Conservation (phyloP, 2,113 vertebrate species). For the Chamaea fasciata region DNA sequence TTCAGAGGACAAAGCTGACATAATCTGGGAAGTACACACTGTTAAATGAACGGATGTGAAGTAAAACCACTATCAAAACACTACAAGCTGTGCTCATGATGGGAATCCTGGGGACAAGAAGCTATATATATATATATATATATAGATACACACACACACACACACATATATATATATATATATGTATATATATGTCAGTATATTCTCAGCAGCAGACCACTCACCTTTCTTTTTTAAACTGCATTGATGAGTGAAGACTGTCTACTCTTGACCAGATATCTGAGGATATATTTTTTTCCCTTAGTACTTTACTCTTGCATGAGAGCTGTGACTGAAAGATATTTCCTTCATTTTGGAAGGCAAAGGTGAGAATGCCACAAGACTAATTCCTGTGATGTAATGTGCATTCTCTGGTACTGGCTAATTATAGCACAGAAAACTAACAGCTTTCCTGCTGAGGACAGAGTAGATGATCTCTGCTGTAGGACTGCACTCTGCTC, state of each 20-base stretch:
- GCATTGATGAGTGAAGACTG: not conserved
- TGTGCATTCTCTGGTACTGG: not conserved
- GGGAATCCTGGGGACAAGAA: not conserved
- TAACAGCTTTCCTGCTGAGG: not conserved
- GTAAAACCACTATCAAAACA: not conserved
- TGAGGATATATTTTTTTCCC: not conserved
- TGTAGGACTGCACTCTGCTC: not conserved
- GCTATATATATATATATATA: not conserved
- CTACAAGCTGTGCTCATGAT: not conserved
- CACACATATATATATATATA: too few species aligned
- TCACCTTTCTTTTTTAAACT: not conserved
- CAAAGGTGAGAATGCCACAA: constrained; percentile 28
- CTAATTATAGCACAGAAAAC: constrained; percentile 42
- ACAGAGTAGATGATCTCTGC: not conserved
- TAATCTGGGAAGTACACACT: not conserved
- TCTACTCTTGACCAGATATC: not conserved
- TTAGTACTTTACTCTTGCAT: not conserved
- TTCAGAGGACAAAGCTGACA: not conserved
- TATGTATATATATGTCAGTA: not conserved
- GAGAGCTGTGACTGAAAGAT: not conserved
- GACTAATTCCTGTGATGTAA: not conserved
- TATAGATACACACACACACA: too few species aligned
- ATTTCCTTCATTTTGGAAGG: not conserved
- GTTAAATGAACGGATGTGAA: not conserved
- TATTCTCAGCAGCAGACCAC: not conserved